A percentile compares a stretch with the other conserved stretches of the same genome.
These are phyloP conservation scores for Caenorhabditis drosophilae DNA, from an alignment of 2,888 invertebrate genomes.

Conservation along the genomic window DNA sequence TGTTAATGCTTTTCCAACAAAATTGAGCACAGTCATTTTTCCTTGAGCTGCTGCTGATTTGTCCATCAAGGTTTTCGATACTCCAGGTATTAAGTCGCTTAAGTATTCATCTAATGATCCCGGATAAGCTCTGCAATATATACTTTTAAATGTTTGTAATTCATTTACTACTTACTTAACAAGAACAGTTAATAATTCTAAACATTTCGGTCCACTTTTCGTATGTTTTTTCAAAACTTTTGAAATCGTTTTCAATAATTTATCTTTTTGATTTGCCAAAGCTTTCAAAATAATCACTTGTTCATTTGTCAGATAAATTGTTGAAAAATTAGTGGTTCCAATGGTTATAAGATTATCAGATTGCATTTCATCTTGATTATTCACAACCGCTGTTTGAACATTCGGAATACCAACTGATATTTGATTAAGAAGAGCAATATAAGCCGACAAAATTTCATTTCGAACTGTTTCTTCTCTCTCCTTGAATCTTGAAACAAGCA, in stretches of 20 bases:
- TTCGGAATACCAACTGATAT: slow-evolving; percentile 76
- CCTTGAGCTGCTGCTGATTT: slow-evolving; percentile 76
- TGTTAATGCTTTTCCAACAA: slow-evolving; percentile 73
- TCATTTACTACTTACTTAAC: slow-evolving; percentile 75
- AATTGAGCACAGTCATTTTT: slow-evolving; percentile 89
- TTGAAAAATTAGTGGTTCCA: slow-evolving; percentile 17
- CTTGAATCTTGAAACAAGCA: slow-evolving; percentile 81
- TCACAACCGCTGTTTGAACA: slow-evolving; percentile 21
- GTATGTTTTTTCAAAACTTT: slow-evolving; percentile 80
- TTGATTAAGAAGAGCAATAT: slow-evolving; percentile 87
- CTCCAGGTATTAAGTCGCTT: slow-evolving; percentile 84
- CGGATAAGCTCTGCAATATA: slow-evolving; percentile 40
- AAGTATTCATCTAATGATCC: slow-evolving; percentile 84
- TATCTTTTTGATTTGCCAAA: slow-evolving; percentile 8
- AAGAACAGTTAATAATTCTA: slow-evolving; percentile 87
- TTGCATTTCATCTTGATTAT: slow-evolving; percentile 19
- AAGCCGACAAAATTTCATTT: slow-evolving; percentile 87
- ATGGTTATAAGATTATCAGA: slow-evolving; percentile 21
- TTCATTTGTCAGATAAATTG: slow-evolving; percentile 15
- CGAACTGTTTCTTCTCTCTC: slow-evolving; percentile 94
- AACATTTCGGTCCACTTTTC: slow-evolving; percentile 88
- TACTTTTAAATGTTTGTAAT: not conserved
- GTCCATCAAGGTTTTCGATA: slow-evolving; percentile 76
- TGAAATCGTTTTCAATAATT: slow-evolving; percentile 76
- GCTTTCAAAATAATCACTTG: slow-evolving; percentile 24